Percentiles rank a stretch among this genome's conserved stretches.
Conservation (phyloP, 1,140 invertebrate genomes). For the Platorchestia sp. region DNA sequence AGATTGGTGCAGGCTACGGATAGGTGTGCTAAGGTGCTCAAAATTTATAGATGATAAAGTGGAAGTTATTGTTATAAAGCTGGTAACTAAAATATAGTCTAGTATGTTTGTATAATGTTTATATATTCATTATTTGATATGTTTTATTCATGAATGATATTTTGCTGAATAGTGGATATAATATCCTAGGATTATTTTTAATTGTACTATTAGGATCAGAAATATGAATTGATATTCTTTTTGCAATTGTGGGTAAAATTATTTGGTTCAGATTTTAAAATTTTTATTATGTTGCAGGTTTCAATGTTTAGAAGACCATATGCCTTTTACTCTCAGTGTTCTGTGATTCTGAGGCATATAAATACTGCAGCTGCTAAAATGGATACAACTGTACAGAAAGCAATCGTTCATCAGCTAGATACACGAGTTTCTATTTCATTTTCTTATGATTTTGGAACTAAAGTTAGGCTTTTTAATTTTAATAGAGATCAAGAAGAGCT, state of each 20-base stretch:
- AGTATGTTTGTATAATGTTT: no score
- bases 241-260: neutral
- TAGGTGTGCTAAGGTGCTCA: no score
- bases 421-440: neutral
- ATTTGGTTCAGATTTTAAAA: neutral
- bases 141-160: no score
- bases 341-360: neutral
- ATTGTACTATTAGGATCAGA: no score
- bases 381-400: slow-evolving; percentile 34
- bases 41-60: no score
- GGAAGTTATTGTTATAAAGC: no score
- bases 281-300: neutral
- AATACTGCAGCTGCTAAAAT: neutral
- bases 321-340: neutral
- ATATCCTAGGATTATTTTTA: no score
- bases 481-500: slow-evolving; percentile 33
- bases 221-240: neutral
- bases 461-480: neutral
- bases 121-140: no score
- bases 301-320: neutral
- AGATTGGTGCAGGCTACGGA: no score
- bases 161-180: no score
- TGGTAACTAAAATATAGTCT: no score
- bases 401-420: slow-evolving; percentile 6
- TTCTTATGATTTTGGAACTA: slow-evolving; percentile 43